Evolutionary conservation across 2,113 vertebrate genomes (phyloP).

Genomic region (Cheirogaleus medius): DNA sequence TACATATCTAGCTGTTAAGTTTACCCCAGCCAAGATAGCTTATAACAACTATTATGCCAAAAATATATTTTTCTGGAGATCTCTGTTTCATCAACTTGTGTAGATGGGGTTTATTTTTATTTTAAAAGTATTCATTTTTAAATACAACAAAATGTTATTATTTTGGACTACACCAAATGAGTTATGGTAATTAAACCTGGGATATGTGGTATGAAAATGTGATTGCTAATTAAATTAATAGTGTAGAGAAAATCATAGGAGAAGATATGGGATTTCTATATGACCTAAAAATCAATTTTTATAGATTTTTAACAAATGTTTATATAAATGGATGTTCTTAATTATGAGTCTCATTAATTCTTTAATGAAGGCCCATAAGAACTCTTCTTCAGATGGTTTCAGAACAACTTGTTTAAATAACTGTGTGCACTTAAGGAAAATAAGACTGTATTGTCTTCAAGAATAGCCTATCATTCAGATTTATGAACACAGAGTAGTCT

Average conservation of each 20-base stretch:
- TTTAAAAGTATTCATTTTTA: not conserved
- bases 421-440: not conserved
- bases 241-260: not conserved
- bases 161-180: not conserved
- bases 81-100: not conserved
- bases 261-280: not conserved
- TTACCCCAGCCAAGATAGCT: not conserved
- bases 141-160: slow-evolving; percentile 11
- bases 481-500: not conserved
- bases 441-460: not conserved
- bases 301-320: slow-evolving; percentile 36
- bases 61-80: not conserved
- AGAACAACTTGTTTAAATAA: slow-evolving; percentile 38
- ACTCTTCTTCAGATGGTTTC: not conserved
- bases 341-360: slow-evolving; percentile 7
- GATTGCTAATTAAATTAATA: slow-evolving; percentile 38
- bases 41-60: not conserved
- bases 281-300: slow-evolving; percentile 19
- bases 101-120: not conserved
- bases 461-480: not conserved
- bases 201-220: not conserved
- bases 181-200: not conserved
- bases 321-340: slow-evolving; percentile 22
- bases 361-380: not conserved
- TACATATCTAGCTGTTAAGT: not conserved